Base-by-base conservation (phyloP, 2,113 vertebrate species). In the Cariama cristata region DNA sequence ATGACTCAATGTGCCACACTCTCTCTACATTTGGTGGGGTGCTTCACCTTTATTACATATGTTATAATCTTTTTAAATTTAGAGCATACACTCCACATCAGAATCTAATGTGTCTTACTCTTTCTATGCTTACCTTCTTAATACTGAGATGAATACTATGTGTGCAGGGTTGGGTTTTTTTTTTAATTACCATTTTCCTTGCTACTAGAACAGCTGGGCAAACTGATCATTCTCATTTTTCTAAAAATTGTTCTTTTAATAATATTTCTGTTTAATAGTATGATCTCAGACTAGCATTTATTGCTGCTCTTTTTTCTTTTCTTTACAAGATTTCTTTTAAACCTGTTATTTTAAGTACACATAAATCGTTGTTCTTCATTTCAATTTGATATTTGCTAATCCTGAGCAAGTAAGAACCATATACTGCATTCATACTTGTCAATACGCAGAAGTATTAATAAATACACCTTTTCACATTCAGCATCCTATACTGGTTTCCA, bases 221-320 rank as follows among this genome's bases (percentile, higher is more conserved):
- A 92, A 80, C 21, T 14, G 45, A 88, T 80, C 53, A 66, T 66
- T 92, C n/a, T 79, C 28, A 32, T 79, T 93, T 92, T 82, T 79
- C 53, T 76, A 56, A 88, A 90, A 88, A 40, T 8, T 2, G 1
- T 50, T 79, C 26, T 35, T 90, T 73, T 90, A 89, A 59, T 92
- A 93, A 56, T 88, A 92, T 93, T 96, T 90, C 69, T 75, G 9
- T 42, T 90, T 85, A 91, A 93, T 73, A 76, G 53, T 21, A 93
- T 94, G 91, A 94, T 82, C 83, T 97, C 96, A 95, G 92, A 72
- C 62, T 72, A 67, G 18, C 88, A 14, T 69, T 95, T 97, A 91
- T 89, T 91, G 47, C 68, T 63, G 14, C 2, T 44, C 30, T 62
- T 80, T 91, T 77, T 91, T 32, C 64, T 59, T 86, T 77, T 44